Base-by-base conservation (phyloP, 1,140 invertebrate species). In the Ganaspis sp. region DNA sequence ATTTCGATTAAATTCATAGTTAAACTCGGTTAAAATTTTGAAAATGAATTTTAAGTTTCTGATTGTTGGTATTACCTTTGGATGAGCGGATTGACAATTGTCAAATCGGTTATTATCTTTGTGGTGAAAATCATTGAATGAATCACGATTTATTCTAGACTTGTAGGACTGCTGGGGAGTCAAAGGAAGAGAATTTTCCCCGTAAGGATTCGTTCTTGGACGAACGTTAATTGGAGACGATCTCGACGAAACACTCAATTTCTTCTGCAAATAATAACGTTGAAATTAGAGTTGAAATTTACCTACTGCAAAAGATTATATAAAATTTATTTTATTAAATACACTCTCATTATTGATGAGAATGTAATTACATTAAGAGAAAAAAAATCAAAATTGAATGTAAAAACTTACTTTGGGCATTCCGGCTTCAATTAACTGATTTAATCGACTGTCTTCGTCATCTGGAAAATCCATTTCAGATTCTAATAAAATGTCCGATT, bases 391-490 rank as follows among this genome's bases (percentile, higher is more conserved):
- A 45, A 45, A 12, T 45, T 17, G 17, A 17, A 49, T n/a, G n/a
- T 0, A 15, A 49, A 49, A 17, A 76, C 34, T 42, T 37, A 74
- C 72, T 72, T 69, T 78, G 8, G 73, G 76, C 69, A 78, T 74
- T 74, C 72, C 76, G 3, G 72, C 69, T 71, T 70, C 69, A 23
- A 74, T 74, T 26, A 72, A 74, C 19, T 74, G 21, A 72, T 49
- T 70, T 40, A 72, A 64, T 23, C 72, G 12, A 17, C 73, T 58
- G 15, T 81, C 34, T 64, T 78, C 74, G 2, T 78, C 64, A 5
- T 81, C 73, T 12, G 40, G 19, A 54, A 74, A 71, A 53, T 49
- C 74, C 37, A 72, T 58, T 76, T 64, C 58, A n/a, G 12, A 15
- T 29, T 26, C 29, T 29, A 29, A 12, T 29, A 34, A 34, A 64